Evolutionary conservation across 2,797 vertebrate genomes (phyloP), one percentile per base, ranked within the genome.

Genomic region (Sebastes vulpes): DNA sequence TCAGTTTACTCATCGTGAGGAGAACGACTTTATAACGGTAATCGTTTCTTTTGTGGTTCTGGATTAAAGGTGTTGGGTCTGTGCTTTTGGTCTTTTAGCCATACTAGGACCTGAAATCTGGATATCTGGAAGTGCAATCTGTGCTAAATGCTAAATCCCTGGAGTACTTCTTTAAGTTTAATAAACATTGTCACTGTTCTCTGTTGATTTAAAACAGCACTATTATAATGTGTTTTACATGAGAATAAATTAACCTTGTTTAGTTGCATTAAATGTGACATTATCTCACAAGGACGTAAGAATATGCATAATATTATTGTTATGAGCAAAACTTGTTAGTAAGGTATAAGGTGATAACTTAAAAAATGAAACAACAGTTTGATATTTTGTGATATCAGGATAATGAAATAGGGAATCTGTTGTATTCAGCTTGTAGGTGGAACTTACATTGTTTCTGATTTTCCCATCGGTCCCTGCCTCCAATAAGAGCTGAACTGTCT

Each of bases 401-500:
- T 5, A 0, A 48, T 31, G 11, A 1, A 6, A 4, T 18, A 42
- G 48, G 28, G 23, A 42, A 28, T 14, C 1, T 72, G 42, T 48
- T 6, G 14, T 18, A 18, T 10, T n/a, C 18, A 38, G 29, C 29
- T 32, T 21, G 10, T n/a, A 26, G 14, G 11, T 9, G 42, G 6
- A 48, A 83, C 97, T 96, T 94, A 97, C 97, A 25, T 97, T 96
- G 89, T 98, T 98, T 79, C 94, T 92, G 67, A 96, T 77, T 0
- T 95, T 95, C 4, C 93, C 89, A 58, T 98, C 97, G 50, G 96
- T 95, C 20, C 97, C 98, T 5, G 96, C 97, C 82, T 97, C 96
- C 93, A 99, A 87, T 79, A 99, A 83, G 38, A 98, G 90, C 93
- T 96, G 96, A 32, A 96, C 96, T 63, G 97, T 96, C 87, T 97